Conservation (phyloP, 64 coral and sea anemone species). For the Actinia tenebrosa region DNA sequence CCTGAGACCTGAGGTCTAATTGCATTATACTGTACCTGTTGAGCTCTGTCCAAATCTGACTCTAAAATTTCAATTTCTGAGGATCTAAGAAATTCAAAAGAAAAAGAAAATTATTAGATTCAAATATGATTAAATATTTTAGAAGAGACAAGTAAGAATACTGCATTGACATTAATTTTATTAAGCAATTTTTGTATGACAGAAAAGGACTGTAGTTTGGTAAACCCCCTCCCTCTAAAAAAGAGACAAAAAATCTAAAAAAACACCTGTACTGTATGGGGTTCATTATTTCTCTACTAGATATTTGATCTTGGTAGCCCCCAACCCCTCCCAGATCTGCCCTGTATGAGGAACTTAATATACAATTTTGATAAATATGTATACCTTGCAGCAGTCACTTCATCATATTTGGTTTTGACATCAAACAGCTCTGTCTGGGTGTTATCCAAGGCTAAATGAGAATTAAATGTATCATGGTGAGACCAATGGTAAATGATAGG, state of each 20-base stretch:
- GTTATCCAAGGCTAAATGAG: constrained; percentile 70
- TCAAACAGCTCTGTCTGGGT: constrained; percentile 95
- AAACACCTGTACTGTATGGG: too few relatives aligned
- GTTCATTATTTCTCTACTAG: too few relatives aligned
- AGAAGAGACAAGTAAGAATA: too few relatives aligned
- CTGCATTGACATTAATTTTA: too few relatives aligned
- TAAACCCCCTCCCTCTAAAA: too few relatives aligned
- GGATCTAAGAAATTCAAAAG: constrained; percentile 6
- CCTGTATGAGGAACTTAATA: too few relatives aligned
- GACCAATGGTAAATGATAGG: neutral
- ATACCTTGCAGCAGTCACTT: constrained; percentile 81
- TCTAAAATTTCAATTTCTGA: constrained; percentile 96
- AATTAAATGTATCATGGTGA: neutral
- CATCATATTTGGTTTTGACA: constrained; percentile 93
- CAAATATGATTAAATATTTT: too few relatives aligned
- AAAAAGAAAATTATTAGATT: neutral
- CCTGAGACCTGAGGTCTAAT: neutral
- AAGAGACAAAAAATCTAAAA: too few relatives aligned
- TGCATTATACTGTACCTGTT: constrained; percentile 60
- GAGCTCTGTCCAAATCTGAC: constrained; percentile 87
- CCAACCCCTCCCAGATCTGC: too few relatives aligned
- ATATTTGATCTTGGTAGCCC: too few relatives aligned
- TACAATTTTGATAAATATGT: neutral
- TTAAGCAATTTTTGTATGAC: too few relatives aligned
- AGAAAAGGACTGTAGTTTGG: too few relatives aligned